Evolutionary conservation across 2,113 vertebrate species (phyloP).

Genomic region (Paramormyrops kingsleyae): DNA sequence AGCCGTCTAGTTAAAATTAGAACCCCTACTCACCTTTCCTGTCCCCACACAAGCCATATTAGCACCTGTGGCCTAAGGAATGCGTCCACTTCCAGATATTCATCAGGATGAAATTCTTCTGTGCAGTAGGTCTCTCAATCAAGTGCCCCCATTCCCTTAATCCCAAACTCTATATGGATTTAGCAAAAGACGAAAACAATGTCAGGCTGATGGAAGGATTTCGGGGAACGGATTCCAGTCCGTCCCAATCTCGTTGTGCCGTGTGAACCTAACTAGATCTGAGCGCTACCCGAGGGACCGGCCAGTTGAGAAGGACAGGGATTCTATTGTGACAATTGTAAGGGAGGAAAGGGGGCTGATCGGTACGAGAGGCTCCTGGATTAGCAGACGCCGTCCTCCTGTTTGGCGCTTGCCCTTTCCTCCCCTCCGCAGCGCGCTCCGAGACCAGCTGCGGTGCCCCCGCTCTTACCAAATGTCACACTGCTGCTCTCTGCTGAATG

Average conservation of each 20-base stretch:
- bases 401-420: neutral
- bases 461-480: conserved; percentile 6
- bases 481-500: neutral
- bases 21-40: neutral
- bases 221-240: neutral
- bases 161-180: conserved; percentile 9
- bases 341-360: neutral
- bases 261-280: neutral
- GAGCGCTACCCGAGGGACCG: neutral
- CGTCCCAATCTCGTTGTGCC: neutral
- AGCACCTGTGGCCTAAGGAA: neutral
- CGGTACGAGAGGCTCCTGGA: neutral
- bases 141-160: neutral
- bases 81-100: neutral
- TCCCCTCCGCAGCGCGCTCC: neutral
- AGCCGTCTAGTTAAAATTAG: neutral
- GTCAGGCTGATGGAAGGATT: neutral
- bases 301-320: neutral
- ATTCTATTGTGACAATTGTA: neutral
- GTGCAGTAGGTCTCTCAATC: neutral
- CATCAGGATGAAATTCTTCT: neutral
- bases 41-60: neutral
- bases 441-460: neutral
- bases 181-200: conserved; percentile 5
- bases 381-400: neutral